Evolutionary conservation across 2,888 invertebrate genomes (phyloP), one percentile per base, ranked within the genome.

Genomic region (Sericinus montela): DNA sequence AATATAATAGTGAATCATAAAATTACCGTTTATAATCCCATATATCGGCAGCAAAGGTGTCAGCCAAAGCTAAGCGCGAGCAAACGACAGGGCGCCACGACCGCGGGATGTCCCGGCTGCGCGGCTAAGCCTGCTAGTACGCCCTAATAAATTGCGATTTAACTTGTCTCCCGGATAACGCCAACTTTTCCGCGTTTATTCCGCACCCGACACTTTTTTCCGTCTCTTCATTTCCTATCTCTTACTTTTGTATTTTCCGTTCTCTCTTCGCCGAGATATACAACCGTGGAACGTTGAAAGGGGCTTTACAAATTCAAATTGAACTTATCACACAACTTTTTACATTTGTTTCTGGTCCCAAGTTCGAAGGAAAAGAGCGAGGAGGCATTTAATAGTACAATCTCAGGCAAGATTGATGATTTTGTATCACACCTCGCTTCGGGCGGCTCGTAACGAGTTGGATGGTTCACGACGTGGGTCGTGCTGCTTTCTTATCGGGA

Each of bases 221-320:
- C 88, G 84, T 81, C 85, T 86, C 88, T 87, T 87, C 88, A 87
- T 87, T 88, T 87, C 86, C 87, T 87, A 88, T 88, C 88, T 88
- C 85, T 86, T 87, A 88, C 88, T 87, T 87, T 88, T 87, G 87
- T 88, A 87, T 87, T 87, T 86, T 84, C 74, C 78, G 83, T 80
- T 85, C 85, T 77, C 73, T 86, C 80, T 80, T 75, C 71, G 75
- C 74, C 75, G 81, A 86, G 88, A 88, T 88, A 88, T 88, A 87
- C 88, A 86, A 87, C 85, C 84, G 88, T 84, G 85, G 84, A 83
- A 83, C 83, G 88, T 69, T 86, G 86, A 88, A 88, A 88, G 84
- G 88, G 86, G 88, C 88, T 88, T 88, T 88, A 87, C 88, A 88
- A 88, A 88, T 88, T 88, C 88, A 87, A 88, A 88, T 88, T 87